Evolutionary conservation across 1,140 invertebrate species (phyloP).

Genomic region (Drosophila jambulina): DNA sequence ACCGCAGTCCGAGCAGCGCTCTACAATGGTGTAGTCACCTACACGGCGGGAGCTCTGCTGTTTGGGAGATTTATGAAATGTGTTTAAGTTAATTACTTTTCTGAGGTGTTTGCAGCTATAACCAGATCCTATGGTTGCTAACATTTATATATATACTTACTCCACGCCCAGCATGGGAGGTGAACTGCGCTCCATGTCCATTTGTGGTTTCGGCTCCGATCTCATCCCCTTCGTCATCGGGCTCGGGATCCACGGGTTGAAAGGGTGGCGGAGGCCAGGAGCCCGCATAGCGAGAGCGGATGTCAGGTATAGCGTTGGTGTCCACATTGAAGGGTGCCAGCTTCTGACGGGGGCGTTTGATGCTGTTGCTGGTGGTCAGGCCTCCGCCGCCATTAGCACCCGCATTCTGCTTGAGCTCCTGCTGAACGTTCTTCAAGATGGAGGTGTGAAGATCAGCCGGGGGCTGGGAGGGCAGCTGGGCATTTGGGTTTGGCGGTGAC

Average conservation of each 20-base stretch:
- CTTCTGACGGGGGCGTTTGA: constrained; percentile 85
- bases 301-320: constrained; percentile 85
- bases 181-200: constrained; percentile 51
- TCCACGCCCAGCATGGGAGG: constrained; percentile 54
- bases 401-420: constrained; percentile 51
- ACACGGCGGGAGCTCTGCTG: constrained; percentile 88
- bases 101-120: too few species aligned
- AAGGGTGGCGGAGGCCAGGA: constrained; percentile 81
- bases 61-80: not conserved
- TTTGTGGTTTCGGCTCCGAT: constrained; percentile 50
- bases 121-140: not conserved
- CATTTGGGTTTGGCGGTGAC: constrained; percentile 86
- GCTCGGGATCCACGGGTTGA: constrained; percentile 66
- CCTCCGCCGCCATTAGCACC: constrained; percentile 16
- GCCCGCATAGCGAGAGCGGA: constrained; percentile 82
- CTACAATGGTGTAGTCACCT: constrained; percentile 90
- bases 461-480: constrained; percentile 28
- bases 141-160: constrained; percentile 53
- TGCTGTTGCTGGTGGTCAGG: constrained; percentile 45
- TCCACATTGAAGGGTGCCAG: constrained; percentile 85
- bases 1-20: constrained; percentile 92
- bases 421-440: constrained; percentile 75
- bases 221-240: constrained; percentile 73
- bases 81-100: not conserved
- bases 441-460: constrained; percentile 79